Percentiles rank a stretch among this genome's conserved stretches.
These are phyloP conservation scores for Peribatodes rhomboidaria DNA, from an alignment of 2,888 invertebrate genomes.

Conservation along the genomic window DNA sequence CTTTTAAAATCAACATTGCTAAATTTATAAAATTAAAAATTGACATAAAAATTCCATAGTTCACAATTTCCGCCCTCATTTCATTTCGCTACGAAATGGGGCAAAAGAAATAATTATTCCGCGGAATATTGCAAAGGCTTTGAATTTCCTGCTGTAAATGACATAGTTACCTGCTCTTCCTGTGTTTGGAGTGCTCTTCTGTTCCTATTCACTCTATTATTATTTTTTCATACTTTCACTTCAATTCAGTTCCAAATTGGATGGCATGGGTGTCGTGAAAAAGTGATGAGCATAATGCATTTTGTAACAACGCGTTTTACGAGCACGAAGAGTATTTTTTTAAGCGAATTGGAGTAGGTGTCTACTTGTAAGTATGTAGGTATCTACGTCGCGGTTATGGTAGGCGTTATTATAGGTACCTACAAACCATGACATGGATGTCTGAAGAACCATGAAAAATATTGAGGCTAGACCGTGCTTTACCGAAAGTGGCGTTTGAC, in stretches of 20 bases:
- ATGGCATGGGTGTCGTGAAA: conserved; percentile 7
- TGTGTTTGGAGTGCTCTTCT: conserved; percentile 19
- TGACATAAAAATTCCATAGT: conserved; percentile 12
- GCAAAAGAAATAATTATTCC: conserved; percentile 34
- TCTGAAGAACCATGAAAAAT: too few species aligned
- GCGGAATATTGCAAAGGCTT: conserved; percentile 31
- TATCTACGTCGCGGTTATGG: background rate
- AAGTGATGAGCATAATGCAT: conserved; percentile 6
- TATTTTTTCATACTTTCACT: conserved; percentile 15
- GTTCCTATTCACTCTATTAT: conserved; percentile 15
- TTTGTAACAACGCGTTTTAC: conserved; percentile 15
- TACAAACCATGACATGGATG: too few species aligned
- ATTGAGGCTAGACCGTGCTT: too few species aligned
- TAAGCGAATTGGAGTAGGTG: conserved; percentile 5
- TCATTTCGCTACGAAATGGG: conserved; percentile 27
- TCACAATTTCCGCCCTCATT: conserved; percentile 24
- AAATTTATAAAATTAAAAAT: conserved; percentile 1
- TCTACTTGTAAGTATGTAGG: background rate
- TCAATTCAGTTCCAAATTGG: conserved; percentile 14
- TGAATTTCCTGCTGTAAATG: conserved; percentile 36
- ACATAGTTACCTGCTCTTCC: conserved; percentile 35
- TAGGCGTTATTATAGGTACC: background rate
- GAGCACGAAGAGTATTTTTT: background rate
- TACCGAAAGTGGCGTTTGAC: too few species aligned
- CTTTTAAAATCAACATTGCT: too few species aligned